These are phyloP conservation scores for Pogonocichla stellata DNA, from an alignment of 2,113 vertebrate genomes.

Conservation along the genomic window DNA sequence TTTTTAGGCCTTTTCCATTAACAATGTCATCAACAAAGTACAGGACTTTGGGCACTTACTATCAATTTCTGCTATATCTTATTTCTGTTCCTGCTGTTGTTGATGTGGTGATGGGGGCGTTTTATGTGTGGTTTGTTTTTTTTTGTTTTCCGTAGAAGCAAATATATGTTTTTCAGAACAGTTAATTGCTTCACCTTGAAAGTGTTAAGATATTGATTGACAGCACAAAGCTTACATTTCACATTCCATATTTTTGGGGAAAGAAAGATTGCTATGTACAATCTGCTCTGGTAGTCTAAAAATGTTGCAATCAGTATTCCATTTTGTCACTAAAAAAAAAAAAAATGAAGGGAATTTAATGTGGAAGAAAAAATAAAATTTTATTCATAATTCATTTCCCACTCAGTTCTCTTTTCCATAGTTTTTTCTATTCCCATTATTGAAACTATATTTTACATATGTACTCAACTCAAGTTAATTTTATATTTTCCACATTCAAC, in stretches of 20 bases:
- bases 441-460: neutral
- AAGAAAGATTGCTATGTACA: neutral
- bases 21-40: neutral
- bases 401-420: neutral
- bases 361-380: neutral
- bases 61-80: neutral
- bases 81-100: neutral
- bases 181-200: neutral
- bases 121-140: fast-evolving
- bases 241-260: neutral
- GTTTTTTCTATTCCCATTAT: neutral
- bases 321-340: neutral
- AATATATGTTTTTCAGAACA: neutral
- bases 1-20: neutral
- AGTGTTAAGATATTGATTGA: neutral
- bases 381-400: neutral
- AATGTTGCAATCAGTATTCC: neutral
- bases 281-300: neutral
- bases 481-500: neutral
- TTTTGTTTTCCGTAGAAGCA: neutral
- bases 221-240: neutral
- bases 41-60: neutral
- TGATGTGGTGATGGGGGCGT: too few relatives aligned
- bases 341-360: neutral
- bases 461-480: neutral